These are phyloP conservation scores for Lagopus muta DNA, from an alignment of 2,113 vertebrate species.

Conservation along the genomic window DNA sequence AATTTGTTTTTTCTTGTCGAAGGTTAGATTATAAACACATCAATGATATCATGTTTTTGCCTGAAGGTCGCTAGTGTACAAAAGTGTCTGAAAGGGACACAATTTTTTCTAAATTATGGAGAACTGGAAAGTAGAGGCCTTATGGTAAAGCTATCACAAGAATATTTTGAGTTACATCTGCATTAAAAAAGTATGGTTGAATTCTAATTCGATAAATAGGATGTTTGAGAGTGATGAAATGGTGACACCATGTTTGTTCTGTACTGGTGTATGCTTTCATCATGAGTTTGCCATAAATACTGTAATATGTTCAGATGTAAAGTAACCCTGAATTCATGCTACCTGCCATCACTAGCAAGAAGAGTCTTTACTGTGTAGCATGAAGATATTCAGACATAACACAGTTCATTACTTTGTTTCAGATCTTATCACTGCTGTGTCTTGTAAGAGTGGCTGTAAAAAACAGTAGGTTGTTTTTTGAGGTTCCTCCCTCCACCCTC, in stretches of 20 bases:
- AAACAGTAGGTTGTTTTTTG: neutral
- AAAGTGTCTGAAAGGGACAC: neutral
- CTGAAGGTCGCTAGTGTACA: neutral
- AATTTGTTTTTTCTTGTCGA: slow-evolving; percentile 7
- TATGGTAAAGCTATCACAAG: neutral
- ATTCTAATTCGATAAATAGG: neutral
- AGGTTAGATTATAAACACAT: slow-evolving; percentile 46
- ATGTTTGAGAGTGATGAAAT: neutral
- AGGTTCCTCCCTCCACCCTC: too few species aligned
- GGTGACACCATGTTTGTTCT: neutral
- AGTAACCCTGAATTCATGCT: neutral
- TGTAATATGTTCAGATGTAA: accelerated
- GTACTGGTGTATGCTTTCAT: neutral
- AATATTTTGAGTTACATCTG: neutral
- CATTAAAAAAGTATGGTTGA: neutral
- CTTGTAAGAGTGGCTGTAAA: neutral
- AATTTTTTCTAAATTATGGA: neutral
- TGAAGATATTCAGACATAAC: neutral
- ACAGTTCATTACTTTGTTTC: neutral
- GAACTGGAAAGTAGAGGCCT: neutral
- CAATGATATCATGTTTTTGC: slow-evolving; percentile 2
- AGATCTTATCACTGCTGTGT: neutral
- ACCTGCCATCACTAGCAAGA: neutral
- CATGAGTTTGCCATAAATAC: neutral
- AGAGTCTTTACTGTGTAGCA: neutral